Conservation (phyloP, 2,113 vertebrate species). For the Spizaetus ornatus region DNA sequence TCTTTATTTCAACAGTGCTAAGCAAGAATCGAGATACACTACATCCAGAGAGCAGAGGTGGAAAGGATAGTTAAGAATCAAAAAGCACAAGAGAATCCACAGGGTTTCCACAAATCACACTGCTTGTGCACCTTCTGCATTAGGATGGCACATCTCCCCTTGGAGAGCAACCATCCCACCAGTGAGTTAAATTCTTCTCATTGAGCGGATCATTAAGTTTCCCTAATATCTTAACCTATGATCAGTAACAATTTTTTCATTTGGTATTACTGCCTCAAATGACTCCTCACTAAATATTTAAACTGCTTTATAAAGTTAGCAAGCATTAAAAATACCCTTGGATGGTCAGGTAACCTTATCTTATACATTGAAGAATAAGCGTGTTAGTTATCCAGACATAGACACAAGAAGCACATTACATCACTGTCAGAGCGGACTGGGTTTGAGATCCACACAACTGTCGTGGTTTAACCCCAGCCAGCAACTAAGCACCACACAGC, state of each 20-base stretch:
- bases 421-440: neutral
- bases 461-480: too few species aligned
- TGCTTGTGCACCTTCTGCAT: neutral
- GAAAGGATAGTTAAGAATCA: neutral
- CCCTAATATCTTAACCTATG: conserved; percentile 71
- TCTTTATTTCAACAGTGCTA: conserved; percentile 34
- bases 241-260: conserved; percentile 84
- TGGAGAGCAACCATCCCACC: conserved; percentile 31
- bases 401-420: neutral
- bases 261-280: conserved; percentile 66
- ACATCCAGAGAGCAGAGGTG: neutral
- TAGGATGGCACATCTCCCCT: neutral
- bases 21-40: neutral
- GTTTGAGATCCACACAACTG: neutral
- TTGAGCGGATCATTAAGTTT: conserved; percentile 70
- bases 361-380: neutral
- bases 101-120: neutral
- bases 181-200: conserved; percentile 46
- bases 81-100: neutral
- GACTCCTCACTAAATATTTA: conserved; percentile 77
- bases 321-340: conserved; percentile 62
- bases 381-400: neutral
- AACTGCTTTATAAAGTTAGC: conserved; percentile 73
- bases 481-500: too few species aligned
- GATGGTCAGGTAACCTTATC: conserved; percentile 47